Evolutionary conservation across 1,140 invertebrate genomes (phyloP), one percentile per base, ranked within the genome.

Genomic region (Panagrolaimus sp.): DNA sequence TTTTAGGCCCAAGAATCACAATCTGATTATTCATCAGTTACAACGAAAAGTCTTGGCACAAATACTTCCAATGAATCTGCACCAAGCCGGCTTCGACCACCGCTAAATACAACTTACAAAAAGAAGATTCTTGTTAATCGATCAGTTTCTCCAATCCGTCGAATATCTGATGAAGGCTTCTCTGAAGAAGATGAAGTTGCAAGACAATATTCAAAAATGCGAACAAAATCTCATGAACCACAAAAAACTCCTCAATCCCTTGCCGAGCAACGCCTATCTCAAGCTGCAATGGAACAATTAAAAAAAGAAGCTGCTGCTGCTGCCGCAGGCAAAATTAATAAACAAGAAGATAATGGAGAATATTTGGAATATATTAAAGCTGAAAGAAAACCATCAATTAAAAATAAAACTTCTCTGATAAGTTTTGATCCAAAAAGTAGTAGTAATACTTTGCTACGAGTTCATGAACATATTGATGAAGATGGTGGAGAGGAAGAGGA

Each of bases 361-460:
- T 58, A 58, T 24, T 58, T 58, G 52, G 52, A 58, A 58, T 58
- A 58, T 28, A 58, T 21, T 10, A 58, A 58, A 21, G 12, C 52
- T 1, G 52, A 58, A 24, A 12, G 21, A n/a, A 58, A 58, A 28
- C 52, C 12, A 12, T 58, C 52, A 12, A 21, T 28, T 5, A 21
- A 28, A 21, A 21, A 21, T 12, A 58, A 58, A 26, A 58, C 52
- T 26, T 58, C 52, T 1, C 10, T 28, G 28, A 58, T 58, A 8
- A 21, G 15, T 17, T 58, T 58, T 28, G 52, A 58, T 26, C 52
- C 52, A 28, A 58, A 58, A 26, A 26, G 21, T 3, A 26, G 10
- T 12, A 21, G 28, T 58, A n/a, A 58, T 24, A 38, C 32, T 38
- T 58, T 58, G 8, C 21, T 58, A 21, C 5, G 52, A 28, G 52